phyloP scores from a whole-genome alignment of 2,797 vertebrate genomes.

The Echeneis naucrates region DNA sequence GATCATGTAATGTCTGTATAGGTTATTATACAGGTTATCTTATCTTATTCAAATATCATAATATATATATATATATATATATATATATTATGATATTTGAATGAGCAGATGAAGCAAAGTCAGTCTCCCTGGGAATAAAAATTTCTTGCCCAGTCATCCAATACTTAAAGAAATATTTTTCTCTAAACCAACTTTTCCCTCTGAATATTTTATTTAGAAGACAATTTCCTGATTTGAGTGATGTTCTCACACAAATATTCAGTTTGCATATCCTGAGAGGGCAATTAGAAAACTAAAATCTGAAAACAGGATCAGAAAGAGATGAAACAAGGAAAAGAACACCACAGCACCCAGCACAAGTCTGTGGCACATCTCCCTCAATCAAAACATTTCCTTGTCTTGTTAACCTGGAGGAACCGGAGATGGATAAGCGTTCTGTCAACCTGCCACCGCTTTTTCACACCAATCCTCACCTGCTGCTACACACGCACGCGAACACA shows the following conservation, averaged over 20 bases:
- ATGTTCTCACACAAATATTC: background rate
- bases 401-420: slow-evolving; percentile 60
- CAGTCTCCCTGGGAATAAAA: too few relatives aligned
- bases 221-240: background rate
- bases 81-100: too few relatives aligned
- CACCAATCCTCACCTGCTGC: slow-evolving; percentile 31
- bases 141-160: too few relatives aligned
- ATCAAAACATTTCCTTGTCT: slow-evolving; percentile 48
- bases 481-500: slow-evolving; percentile 25
- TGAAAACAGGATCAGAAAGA: background rate
- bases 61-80: too few relatives aligned
- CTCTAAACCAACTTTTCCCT: too few relatives aligned
- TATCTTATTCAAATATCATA: too few relatives aligned
- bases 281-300: background rate
- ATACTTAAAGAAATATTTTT: too few relatives aligned
- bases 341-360: slow-evolving; percentile 1
- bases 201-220: background rate
- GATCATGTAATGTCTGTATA: too few relatives aligned
- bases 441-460: slow-evolving; percentile 47
- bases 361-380: slow-evolving; percentile 7
- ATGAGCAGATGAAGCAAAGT: too few relatives aligned
- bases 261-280: background rate
- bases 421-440: slow-evolving; percentile 40
- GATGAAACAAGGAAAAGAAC: slow-evolving; percentile 12
- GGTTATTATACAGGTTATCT: too few relatives aligned